Evolutionary conservation across 2,888 invertebrate species (phyloP), one percentile per base, ranked within the genome.

Genomic region (Cheilosia urbana): DNA sequence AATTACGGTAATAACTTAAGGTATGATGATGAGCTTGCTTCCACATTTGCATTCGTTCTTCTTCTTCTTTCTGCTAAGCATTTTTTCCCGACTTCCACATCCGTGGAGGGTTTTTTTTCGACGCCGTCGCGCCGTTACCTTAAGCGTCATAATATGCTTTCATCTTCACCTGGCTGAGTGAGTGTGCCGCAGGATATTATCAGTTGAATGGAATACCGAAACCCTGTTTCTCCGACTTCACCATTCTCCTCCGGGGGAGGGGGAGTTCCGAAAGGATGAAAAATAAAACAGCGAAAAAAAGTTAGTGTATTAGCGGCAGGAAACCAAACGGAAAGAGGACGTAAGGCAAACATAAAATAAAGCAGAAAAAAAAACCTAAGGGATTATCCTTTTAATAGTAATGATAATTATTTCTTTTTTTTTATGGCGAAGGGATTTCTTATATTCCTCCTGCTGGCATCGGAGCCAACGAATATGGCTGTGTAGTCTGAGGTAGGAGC

Each of bases 301-400:
- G 19, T 71, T 66, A 63, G 69, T 84, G 85, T 77, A 76, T 75
- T 81, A 72, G 81, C 62, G 76, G 81, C 81, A 85, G 85, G 81
- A 85, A 81, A 81, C 81, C 76, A 27, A 82, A 82, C 78, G 87
- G 82, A 87, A 82, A 58, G 58, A 82, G 77, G 78, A 77, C 63
- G 81, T 55, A 80, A 77, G 75, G 82, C 87, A 82, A 87, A 78
- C 73, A 87, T 76, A 76, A 80, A 85, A 76, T 37, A 57, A 57
- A 15, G 13, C 40, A 27, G 66, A 53, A 49, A 65, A 77, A 69
- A 80, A 76, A 81, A 73, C 69, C 78, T 71, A 82, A 87, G 82
- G 87, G 87, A 87, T 87, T 87, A 87, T 87, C 87, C 87, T 87
- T 87, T 87, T 87, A 87, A 87, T 82, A 87, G 87, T 87, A 82